These are phyloP conservation scores for Antedon mediterranea DNA, from an alignment of 53 echinoderm and acorn worm species.

Conservation along the genomic window DNA sequence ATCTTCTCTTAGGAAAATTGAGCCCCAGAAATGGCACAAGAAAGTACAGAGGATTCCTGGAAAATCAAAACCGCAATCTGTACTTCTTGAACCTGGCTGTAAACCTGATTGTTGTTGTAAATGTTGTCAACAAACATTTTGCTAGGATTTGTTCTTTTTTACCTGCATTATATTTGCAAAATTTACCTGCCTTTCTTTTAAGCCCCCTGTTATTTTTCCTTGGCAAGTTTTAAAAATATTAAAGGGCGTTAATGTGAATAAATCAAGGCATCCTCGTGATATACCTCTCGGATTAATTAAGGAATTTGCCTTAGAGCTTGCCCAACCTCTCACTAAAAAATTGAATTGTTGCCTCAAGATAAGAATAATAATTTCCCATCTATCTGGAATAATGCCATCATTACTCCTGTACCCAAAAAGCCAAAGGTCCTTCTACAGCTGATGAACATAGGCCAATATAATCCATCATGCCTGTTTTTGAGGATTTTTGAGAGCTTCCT, in stretches of 20 bases:
- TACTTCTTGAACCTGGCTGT: no score
- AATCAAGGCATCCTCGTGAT: conserved; percentile 24
- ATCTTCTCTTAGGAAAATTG: background rate
- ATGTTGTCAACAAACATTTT: no score
- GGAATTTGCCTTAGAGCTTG: background rate
- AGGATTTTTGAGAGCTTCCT: conserved; percentile 17
- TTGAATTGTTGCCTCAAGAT: conserved; percentile 27
- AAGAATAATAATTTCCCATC: no score
- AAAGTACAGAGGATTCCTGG: no score
- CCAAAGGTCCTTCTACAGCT: no score
- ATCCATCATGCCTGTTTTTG: conserved; percentile 9
- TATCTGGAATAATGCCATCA: conserved; percentile 14
- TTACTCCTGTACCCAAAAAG: conserved; percentile 17
- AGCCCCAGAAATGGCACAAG: no score
- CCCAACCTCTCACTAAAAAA: conserved; percentile 8
- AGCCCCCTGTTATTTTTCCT: conserved; percentile 7
- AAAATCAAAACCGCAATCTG: no score
- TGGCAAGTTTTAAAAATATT: background rate
- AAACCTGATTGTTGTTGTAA: no score
- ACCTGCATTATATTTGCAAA: conserved; percentile 5
- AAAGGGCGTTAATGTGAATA: conserved; percentile 7
- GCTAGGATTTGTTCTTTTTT: no score
- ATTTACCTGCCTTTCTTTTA: conserved; percentile 16
- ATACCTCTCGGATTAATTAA: background rate
- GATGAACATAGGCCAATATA: conserved; percentile 2